Percentiles rank a stretch among this genome's conserved stretches.
These are phyloP conservation scores for Cheilosia grossa DNA, from an alignment of 2,888 invertebrate species.

Conservation along the genomic window DNA sequence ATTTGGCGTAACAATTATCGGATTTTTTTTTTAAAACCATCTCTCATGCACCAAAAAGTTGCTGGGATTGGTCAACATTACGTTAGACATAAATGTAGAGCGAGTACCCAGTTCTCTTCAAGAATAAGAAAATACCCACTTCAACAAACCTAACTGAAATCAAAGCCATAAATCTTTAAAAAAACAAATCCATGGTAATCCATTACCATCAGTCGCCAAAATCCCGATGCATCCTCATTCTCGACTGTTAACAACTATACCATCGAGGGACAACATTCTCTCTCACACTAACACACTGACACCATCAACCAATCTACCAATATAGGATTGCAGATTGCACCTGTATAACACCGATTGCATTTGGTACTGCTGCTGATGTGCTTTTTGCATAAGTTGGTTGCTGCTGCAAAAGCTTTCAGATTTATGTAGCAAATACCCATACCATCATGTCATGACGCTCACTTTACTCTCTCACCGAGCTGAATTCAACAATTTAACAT, in stretches of 20 bases:
- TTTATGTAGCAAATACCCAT: slow-evolving; percentile 55
- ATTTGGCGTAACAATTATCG: too few relatives aligned
- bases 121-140: neutral
- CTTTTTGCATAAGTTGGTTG: slow-evolving; percentile 63
- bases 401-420: slow-evolving; percentile 51
- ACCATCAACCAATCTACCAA: slow-evolving; percentile 5
- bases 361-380: slow-evolving; percentile 41
- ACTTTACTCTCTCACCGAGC: slow-evolving; percentile 60
- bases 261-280: slow-evolving; percentile 14
- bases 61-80: too few relatives aligned
- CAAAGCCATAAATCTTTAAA: neutral
- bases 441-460: slow-evolving; percentile 34
- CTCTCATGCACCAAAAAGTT: too few relatives aligned
- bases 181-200: slow-evolving; percentile 1
- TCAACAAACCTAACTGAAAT: neutral
- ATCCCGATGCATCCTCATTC: slow-evolving; percentile 13
- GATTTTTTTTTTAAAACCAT: too few relatives aligned
- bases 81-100: too few relatives aligned
- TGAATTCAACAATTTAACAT: slow-evolving; percentile 65
- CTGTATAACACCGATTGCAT: slow-evolving; percentile 50
- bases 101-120: neutral
- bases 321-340: slow-evolving; percentile 59
- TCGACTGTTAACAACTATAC: slow-evolving; percentile 6
- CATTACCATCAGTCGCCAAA: neutral
- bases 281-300: slow-evolving; percentile 4